Percentiles rank a stretch among this genome's conserved stretches.
phyloP scores from a whole-genome alignment of 2,797 vertebrate genomes.

The Varecia variegata region DNA sequence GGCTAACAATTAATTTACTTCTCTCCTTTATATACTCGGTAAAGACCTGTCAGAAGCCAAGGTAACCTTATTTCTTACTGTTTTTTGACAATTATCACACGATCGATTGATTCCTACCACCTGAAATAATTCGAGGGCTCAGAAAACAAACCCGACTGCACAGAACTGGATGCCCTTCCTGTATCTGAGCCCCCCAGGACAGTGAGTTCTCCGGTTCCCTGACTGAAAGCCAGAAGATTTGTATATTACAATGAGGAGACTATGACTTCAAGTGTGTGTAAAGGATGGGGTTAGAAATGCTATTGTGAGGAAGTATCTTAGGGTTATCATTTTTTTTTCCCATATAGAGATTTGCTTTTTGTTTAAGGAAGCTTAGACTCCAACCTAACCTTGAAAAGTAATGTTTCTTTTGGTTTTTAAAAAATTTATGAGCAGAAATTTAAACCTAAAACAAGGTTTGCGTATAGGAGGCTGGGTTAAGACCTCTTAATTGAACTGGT shows the following conservation, averaged over 20 bases:
- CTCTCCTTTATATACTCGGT: slow-evolving; percentile 78
- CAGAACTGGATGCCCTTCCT: slow-evolving; percentile 69
- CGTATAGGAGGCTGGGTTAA: not conserved
- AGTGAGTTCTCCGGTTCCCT: slow-evolving; percentile 77
- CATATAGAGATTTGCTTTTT: slow-evolving; percentile 79
- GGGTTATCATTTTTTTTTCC: slow-evolving; percentile 65
- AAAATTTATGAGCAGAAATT: slow-evolving; percentile 80
- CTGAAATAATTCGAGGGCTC: slow-evolving; percentile 78
- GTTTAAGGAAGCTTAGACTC: slow-evolving; percentile 79
- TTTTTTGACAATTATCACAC: slow-evolving; percentile 58
- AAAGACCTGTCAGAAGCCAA: slow-evolving; percentile 67
- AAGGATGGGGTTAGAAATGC: slow-evolving; percentile 80
- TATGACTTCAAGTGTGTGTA: slow-evolving; percentile 81
- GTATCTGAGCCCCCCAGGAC: slow-evolving; percentile 63
- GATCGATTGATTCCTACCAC: slow-evolving; percentile 76
- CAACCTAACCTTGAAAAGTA: slow-evolving; percentile 78
- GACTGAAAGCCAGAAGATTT: slow-evolving; percentile 80
- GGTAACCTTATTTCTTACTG: slow-evolving; percentile 74
- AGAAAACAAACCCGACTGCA: slow-evolving; percentile 76
- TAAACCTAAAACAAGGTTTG: slow-evolving; percentile 76
- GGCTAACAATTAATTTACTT: slow-evolving; percentile 82
- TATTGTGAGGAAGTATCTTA: slow-evolving; percentile 77
- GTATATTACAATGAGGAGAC: slow-evolving; percentile 79
- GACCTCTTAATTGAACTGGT: slow-evolving; percentile 61
- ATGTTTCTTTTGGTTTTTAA: slow-evolving; percentile 79